A percentile compares a stretch with the other conserved stretches of the same genome.
Conservation (phyloP, 2,888 invertebrate genomes). For the Sipha maydis region DNA sequence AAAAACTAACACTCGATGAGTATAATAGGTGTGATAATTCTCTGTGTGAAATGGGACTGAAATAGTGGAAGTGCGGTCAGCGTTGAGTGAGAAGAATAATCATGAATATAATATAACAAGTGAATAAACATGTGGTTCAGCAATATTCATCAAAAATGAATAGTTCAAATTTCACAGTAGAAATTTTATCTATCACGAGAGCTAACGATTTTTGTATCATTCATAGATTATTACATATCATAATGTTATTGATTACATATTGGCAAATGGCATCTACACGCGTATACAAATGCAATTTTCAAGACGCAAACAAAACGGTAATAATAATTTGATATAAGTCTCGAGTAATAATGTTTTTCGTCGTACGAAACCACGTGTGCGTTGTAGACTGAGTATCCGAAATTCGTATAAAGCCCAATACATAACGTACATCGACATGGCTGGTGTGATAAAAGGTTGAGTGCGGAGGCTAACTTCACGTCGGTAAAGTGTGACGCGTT, state of each 20-base stretch:
- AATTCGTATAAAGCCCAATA: background rate
- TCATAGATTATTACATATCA: too few species aligned
- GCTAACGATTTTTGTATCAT: background rate
- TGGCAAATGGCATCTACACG: too few species aligned
- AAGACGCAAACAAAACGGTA: background rate
- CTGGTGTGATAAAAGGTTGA: background rate
- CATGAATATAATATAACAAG: too few species aligned
- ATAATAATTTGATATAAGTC: background rate
- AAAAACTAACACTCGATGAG: too few species aligned
- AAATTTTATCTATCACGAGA: background rate
- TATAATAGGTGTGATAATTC: too few species aligned
- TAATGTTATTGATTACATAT: too few species aligned
- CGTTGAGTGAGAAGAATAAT: too few species aligned
- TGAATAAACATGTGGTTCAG: too few species aligned
- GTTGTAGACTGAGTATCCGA: background rate
- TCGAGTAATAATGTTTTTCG: background rate
- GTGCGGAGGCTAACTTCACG: background rate
- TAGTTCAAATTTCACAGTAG: background rate
- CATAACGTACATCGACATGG: background rate
- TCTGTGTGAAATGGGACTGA: too few species aligned
- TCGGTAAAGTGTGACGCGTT: background rate
- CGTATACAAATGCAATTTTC: background rate
- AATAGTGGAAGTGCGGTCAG: too few species aligned
- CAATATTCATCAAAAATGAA: background rate
- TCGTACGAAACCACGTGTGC: background rate